Base-by-base conservation (phyloP, 2,797 vertebrate genomes). In the Cygnus olor region DNA sequence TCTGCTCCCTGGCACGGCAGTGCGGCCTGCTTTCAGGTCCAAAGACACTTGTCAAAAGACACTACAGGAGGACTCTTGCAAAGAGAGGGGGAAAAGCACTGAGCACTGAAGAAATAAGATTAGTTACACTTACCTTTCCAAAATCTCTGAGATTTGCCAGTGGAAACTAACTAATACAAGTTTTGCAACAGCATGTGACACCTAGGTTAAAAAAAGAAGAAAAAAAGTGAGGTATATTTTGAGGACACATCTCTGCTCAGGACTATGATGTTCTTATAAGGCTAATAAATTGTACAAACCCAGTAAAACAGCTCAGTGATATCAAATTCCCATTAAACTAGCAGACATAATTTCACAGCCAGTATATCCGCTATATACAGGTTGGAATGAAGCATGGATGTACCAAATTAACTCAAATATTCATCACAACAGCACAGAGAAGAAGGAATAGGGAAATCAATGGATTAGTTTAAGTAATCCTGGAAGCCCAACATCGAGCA, bases 81-180 rank as follows among this genome's bases (percentile, higher is more conserved):
- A 81, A 91, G 54, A 42, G 32, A 74, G 22, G 16, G 7, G 17
- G 11, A 15, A 76, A 86, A 82, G 19, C 40, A 71, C 34, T 8
- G 58, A 73, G 40, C 44, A 87, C 22, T 63, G 51, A 70, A 10
- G 2, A 91, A 45, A 38, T 8, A 78, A 85, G 81, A 76, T 34
- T 71, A 73, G 83, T 89, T 30, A 85, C 25, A 95, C 97, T 98
- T 98, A 99, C 99, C 99, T 99, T 98, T 99, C 99, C 98, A 99
- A 95, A 97, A 99, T 99, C 96, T 99, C 99, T 97, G 99, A 98
- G 97, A 99, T 98, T 98, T 99, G 99, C 99, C 99, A 99, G 98
- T 99, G 99, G 98, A 99, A 99, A 98, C 99, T 99, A 98, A 99
- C 99, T 98, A 99, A 98, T 97, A 99, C 98, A 98, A 99, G 98